These are phyloP conservation scores for Phoxinus phoxinus DNA, from an alignment of 2,113 vertebrate species.

Conservation along the genomic window DNA sequence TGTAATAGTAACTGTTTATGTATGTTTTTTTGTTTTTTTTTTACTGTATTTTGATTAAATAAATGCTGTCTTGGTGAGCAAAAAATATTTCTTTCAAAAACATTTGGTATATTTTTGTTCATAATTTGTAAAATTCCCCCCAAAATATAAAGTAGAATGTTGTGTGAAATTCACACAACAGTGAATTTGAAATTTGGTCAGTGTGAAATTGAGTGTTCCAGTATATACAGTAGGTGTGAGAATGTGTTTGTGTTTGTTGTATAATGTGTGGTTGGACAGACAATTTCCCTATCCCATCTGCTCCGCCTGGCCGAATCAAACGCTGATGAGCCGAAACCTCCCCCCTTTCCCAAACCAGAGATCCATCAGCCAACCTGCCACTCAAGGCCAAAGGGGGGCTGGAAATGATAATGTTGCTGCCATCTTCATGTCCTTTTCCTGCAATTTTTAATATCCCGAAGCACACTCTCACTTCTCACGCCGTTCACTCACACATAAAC, in stretches of 20 bases:
- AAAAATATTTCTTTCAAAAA: no score
- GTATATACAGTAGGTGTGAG: slow-evolving; percentile 8
- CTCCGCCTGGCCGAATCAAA: slow-evolving; percentile 36
- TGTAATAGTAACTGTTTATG: no score
- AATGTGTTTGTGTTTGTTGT: not conserved
- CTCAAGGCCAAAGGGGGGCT: slow-evolving; percentile 9
- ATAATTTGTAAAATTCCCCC: not conserved
- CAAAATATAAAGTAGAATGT: not conserved
- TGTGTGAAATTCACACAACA: no score
- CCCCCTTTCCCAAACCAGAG: slow-evolving; percentile 22
- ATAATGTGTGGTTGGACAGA: slow-evolving; percentile 8
- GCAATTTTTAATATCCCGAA: slow-evolving; percentile 23
- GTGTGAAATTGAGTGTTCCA: not conserved
- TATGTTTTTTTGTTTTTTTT: no score
- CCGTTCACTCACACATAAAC: not conserved
- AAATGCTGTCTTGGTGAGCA: no score
- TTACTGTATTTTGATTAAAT: no score
- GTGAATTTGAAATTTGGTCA: no score
- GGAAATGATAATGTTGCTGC: slow-evolving; percentile 15
- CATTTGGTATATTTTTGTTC: not conserved
- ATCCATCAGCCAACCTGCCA: slow-evolving; percentile 40
- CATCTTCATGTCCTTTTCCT: not conserved
- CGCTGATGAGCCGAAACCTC: slow-evolving; percentile 37
- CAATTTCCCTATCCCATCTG: slow-evolving; percentile 42
- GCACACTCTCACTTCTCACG: not conserved